These are phyloP conservation scores for Ramazzottius varieornatus DNA, from an alignment of 2,888 invertebrate species.

Conservation along the genomic window DNA sequence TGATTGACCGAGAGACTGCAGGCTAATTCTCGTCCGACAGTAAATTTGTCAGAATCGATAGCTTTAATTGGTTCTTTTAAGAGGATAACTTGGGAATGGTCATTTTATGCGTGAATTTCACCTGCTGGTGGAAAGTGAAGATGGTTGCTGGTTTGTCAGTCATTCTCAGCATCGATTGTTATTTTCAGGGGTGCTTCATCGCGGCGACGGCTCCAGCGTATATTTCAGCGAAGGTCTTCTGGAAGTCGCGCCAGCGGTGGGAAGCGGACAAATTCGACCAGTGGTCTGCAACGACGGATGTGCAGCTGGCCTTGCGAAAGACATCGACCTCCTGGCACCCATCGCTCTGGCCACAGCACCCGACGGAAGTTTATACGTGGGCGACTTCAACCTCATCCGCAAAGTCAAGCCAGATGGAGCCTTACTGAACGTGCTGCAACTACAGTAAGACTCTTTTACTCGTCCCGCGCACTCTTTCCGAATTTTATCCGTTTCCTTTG, in stretches of 20 bases:
- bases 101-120: too few species aligned
- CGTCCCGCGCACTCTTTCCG: background rate
- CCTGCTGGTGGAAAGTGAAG: too few species aligned
- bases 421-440: conserved; percentile 58
- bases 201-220: conserved; percentile 79
- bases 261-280: conserved; percentile 63
- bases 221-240: conserved; percentile 36
- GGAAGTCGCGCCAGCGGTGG: conserved; percentile 19
- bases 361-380: conserved; percentile 85
- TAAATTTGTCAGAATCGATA: too few species aligned
- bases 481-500: background rate
- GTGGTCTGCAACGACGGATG: conserved; percentile 39
- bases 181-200: conserved; percentile 57
- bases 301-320: conserved; percentile 15
- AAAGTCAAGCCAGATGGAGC: conserved; percentile 65
- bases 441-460: conserved; percentile 38
- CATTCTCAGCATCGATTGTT: too few species aligned
- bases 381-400: conserved; percentile 79
- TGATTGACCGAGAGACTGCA: too few species aligned
- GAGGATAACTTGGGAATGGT: too few species aligned
- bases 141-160: too few species aligned
- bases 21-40: background rate
- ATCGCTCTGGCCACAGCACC: conserved; percentile 77
- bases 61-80: too few species aligned
- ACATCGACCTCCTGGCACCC: conserved; percentile 47